phyloP scores from a whole-genome alignment of 2,113 vertebrate genomes.

The Carassius auratus region DNA sequence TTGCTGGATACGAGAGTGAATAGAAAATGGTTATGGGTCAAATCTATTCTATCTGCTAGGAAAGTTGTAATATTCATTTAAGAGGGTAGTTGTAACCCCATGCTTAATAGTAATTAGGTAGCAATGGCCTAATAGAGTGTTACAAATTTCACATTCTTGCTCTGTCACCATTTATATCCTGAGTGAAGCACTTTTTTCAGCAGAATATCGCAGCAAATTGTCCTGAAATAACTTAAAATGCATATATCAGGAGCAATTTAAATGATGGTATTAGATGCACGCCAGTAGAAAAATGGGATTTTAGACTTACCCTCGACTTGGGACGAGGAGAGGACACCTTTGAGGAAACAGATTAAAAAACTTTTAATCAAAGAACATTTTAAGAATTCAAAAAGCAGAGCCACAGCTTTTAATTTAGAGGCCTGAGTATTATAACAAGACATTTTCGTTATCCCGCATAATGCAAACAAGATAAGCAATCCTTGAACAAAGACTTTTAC shows the following conservation, averaged over 20 bases:
- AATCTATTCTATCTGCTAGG: neutral
- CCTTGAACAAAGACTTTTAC: neutral
- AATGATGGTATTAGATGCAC: neutral
- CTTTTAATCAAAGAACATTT: constrained; percentile 13
- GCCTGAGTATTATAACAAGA: neutral
- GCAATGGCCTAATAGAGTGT: neutral
- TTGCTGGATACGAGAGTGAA: neutral
- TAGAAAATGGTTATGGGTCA: constrained; percentile 11
- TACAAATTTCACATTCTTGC: neutral
- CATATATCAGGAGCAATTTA: neutral
- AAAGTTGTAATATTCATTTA: neutral
- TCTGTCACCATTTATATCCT: neutral
- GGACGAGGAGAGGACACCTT: constrained; percentile 79
- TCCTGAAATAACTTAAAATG: neutral
- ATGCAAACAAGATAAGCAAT: constrained; percentile 14
- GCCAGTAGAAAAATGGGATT: neutral
- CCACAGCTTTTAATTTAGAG: neutral
- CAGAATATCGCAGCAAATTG: neutral
- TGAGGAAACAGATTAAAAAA: constrained; percentile 51
- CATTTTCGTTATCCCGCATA: neutral
- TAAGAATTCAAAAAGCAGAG: neutral
- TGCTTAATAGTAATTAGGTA: neutral
- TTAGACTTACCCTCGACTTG: constrained; percentile 78
- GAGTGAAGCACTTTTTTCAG: neutral
- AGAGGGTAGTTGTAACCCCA: neutral